phyloP scores from a whole-genome alignment of 2,888 invertebrate species.

The Thymelicus lineola region DNA sequence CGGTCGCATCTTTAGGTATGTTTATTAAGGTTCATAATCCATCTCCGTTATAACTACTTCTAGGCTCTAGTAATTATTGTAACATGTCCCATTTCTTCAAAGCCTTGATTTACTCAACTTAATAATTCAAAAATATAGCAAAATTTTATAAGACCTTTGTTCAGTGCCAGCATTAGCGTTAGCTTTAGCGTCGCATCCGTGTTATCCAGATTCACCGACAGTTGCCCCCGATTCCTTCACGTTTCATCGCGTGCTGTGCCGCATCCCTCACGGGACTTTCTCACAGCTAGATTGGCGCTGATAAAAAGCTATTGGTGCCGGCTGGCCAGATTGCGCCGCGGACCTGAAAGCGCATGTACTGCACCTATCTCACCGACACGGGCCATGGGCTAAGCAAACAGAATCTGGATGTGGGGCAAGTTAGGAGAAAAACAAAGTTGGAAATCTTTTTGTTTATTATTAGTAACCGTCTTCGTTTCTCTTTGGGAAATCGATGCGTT shows the following conservation, averaged over 20 bases:
- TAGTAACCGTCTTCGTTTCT: too few relatives aligned
- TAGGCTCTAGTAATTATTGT: too few relatives aligned
- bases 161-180: not conserved
- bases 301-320: slow-evolving; percentile 84
- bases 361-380: slow-evolving; percentile 79
- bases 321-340: slow-evolving; percentile 73
- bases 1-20: too few relatives aligned
- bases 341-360: slow-evolving; percentile 83
- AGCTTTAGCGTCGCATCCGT: slow-evolving; percentile 7
- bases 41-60: too few relatives aligned
- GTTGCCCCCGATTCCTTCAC: slow-evolving; percentile 34
- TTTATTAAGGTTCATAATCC: too few relatives aligned
- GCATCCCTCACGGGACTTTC: slow-evolving; percentile 72
- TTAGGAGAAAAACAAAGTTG: not conserved
- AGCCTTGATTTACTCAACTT: too few relatives aligned
- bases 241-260: slow-evolving; percentile 52
- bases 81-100: too few relatives aligned
- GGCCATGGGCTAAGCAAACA: slow-evolving; percentile 80
- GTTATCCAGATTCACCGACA: slow-evolving; percentile 15
- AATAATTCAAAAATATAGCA: too few relatives aligned
- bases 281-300: slow-evolving; percentile 77
- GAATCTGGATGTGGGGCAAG: slow-evolving; percentile 54
- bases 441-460: too few relatives aligned
- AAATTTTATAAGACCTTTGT: not conserved
- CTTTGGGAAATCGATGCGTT: too few relatives aligned